These are phyloP conservation scores for Pangasius djambal DNA, from an alignment of 2,797 vertebrate genomes.

Conservation along the genomic window DNA sequence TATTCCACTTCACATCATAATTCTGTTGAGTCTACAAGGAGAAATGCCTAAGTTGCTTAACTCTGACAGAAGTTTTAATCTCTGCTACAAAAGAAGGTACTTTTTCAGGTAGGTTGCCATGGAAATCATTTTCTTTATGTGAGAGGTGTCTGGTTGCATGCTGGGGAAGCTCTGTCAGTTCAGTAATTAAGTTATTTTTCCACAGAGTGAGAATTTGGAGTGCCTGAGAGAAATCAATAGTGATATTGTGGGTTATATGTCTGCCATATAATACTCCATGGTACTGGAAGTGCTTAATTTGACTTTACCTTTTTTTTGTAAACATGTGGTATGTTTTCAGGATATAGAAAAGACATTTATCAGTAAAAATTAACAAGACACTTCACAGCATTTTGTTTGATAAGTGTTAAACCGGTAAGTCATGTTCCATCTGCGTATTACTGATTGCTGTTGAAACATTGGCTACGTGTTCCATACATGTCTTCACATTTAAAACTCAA, in stretches of 20 bases:
- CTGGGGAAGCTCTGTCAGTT: slow-evolving; percentile 73
- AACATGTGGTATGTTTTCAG: neutral
- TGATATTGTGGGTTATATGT: slow-evolving; percentile 75
- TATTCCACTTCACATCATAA: slow-evolving; percentile 36
- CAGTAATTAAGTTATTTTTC: slow-evolving; percentile 81
- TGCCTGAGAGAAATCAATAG: slow-evolving; percentile 78
- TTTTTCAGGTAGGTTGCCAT: slow-evolving; percentile 69
- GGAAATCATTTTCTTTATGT: slow-evolving; percentile 71
- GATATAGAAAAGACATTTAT: slow-evolving; percentile 2
- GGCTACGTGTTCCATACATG: too few species aligned
- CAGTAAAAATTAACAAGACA: neutral
- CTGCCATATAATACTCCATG: slow-evolving; percentile 76
- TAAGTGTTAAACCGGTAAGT: neutral
- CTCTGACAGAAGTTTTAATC: slow-evolving; percentile 60
- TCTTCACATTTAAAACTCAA: neutral
- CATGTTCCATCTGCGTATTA: neutral
- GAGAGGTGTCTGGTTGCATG: slow-evolving; percentile 62
- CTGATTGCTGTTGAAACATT: neutral
- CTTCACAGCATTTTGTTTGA: too few species aligned
- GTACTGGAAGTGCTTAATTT: slow-evolving; percentile 81
- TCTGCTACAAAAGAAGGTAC: slow-evolving; percentile 63
- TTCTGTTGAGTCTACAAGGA: slow-evolving; percentile 47
- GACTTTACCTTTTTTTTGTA: slow-evolving; percentile 61
- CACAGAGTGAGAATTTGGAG: slow-evolving; percentile 73
- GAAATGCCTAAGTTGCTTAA: slow-evolving; percentile 45